These are phyloP conservation scores for Halocynthia roretzi DNA, from an alignment of 23 tunicate genomes.

Conservation along the genomic window DNA sequence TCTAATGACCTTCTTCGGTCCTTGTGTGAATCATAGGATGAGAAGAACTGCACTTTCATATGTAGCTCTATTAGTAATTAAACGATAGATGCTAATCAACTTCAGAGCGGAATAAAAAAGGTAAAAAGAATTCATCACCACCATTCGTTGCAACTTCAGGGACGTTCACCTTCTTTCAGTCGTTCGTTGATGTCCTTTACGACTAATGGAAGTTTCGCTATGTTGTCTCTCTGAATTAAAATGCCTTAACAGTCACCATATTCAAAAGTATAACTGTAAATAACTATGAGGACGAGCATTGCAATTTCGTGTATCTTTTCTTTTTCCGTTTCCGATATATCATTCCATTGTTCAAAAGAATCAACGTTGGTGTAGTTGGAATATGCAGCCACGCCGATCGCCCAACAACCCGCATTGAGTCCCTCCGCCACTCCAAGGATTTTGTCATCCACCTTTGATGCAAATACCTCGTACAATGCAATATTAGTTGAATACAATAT, in stretches of 20 bases:
- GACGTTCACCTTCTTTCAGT: conserved; percentile 20
- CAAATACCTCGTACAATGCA: no score
- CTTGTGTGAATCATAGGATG: no score
- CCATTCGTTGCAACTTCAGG: conserved; percentile 6
- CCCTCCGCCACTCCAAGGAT: conserved; percentile 31
- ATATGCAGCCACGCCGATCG: conserved; percentile 40
- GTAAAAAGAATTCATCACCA: no score
- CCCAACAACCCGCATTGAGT: conserved; percentile 41
- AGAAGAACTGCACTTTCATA: no score
- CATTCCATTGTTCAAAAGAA: conserved; percentile 27
- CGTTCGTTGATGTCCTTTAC: conserved; percentile 26
- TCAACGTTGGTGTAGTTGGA: conserved; percentile 42
- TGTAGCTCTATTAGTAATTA: no score
- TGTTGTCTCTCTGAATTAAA: no score
- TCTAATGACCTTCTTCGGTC: no score
- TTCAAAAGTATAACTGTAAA: no score
- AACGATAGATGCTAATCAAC: no score
- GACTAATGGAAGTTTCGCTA: conserved; percentile 38
- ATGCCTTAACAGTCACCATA: no score
- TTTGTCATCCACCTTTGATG: conserved; percentile 47
- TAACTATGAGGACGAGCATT: background rate
- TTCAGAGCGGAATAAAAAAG: no score
- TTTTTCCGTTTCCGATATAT: conserved; percentile 20
- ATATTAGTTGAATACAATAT: no score
- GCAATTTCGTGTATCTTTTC: conserved; percentile 16